These are phyloP conservation scores for Ursus arctos DNA, from an alignment of 2,113 vertebrate genomes.

Conservation along the genomic window DNA sequence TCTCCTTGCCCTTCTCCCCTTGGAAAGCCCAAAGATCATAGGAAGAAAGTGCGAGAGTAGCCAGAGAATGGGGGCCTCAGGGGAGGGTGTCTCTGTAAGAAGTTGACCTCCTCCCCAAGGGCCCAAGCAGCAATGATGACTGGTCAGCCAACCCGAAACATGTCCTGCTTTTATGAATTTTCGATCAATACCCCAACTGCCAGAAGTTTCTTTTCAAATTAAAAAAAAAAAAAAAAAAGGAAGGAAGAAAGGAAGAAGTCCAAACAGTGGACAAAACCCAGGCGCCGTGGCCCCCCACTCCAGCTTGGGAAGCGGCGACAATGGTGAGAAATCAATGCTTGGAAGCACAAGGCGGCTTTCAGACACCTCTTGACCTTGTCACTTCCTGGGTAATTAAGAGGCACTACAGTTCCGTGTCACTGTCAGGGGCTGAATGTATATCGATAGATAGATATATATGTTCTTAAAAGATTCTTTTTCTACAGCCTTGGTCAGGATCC, in stretches of 20 bases:
- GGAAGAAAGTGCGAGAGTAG: not conserved
- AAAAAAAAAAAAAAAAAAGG: constrained; percentile 31
- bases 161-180: constrained; percentile 68
- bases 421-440: constrained; percentile 77
- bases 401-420: constrained; percentile 82
- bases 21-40: not conserved
- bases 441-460: constrained; percentile 77
- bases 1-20: not conserved
- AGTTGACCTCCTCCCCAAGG: accelerated
- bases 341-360: constrained; percentile 74
- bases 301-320: constrained; percentile 77
- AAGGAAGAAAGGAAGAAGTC: constrained; percentile 72
- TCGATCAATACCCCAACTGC: constrained; percentile 62
- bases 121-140: constrained; percentile 85
- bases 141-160: constrained; percentile 67
- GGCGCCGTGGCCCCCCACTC: constrained; percentile 58
- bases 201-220: constrained; percentile 78
- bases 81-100: not conserved
- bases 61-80: not conserved
- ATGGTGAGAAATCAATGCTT: constrained; percentile 81
- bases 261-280: constrained; percentile 72
- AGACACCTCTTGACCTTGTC: constrained; percentile 84
- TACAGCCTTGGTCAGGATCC: constrained; percentile 82
- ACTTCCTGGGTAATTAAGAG: constrained; percentile 89
- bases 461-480: constrained; percentile 83